These are phyloP conservation scores for Drosophila mayri DNA, from an alignment of 1,140 invertebrate species.

Conservation along the genomic window DNA sequence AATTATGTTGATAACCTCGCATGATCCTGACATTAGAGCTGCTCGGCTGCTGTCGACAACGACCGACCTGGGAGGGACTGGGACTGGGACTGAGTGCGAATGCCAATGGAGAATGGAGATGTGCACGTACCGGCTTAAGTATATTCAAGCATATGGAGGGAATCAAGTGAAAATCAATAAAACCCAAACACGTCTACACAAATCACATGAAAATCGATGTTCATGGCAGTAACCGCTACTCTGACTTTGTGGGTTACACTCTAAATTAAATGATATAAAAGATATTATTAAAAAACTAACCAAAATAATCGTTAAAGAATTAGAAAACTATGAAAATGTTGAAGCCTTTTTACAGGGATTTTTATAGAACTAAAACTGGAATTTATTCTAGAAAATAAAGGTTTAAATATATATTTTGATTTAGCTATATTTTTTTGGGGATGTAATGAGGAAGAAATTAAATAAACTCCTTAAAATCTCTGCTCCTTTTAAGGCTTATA, in stretches of 20 bases:
- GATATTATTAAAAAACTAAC: not conserved
- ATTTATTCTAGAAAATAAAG: not conserved
- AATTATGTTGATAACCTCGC: conserved; percentile 81
- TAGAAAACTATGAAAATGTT: no score
- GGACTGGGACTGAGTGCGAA: conserved; percentile 18
- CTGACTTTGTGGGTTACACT: conserved; percentile 15
- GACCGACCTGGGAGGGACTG: conserved; percentile 30
- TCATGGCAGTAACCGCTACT: conserved; percentile 37
- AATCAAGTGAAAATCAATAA: conserved; percentile 84
- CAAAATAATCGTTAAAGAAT: no score
- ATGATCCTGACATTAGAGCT: conserved; percentile 81
- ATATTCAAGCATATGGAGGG: conserved; percentile 82
- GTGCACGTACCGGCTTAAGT: conserved; percentile 78
- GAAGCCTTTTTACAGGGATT: not conserved
- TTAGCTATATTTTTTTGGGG: rapidly evolving
- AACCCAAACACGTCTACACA: conserved; percentile 82
- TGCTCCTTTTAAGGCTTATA: not conserved
- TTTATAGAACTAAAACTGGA: not conserved
- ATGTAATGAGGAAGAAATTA: not conserved
- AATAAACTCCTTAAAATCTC: not conserved
- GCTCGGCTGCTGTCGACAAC: conserved; percentile 37
- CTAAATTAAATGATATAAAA: not conserved
- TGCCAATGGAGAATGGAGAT: conserved; percentile 49
- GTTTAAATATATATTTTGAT: not conserved
- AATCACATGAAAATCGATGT: conserved; percentile 83